A percentile compares a stretch with the other conserved stretches of the same genome.
phyloP scores from a whole-genome alignment of 2,113 vertebrate genomes.

The Calidris pygmaea region DNA sequence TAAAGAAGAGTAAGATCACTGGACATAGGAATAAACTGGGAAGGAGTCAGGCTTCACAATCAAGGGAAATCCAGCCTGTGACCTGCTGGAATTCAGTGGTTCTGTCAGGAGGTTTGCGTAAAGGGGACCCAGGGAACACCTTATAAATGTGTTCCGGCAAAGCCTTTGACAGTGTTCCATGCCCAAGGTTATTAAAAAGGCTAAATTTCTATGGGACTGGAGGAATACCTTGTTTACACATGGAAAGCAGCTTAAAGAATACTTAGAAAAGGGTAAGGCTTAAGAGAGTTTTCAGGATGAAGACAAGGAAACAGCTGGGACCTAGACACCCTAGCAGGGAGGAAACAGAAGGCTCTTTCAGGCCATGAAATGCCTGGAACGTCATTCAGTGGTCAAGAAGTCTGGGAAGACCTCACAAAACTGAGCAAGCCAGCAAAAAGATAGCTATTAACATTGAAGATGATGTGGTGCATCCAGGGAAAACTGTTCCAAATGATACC shows the following conservation, averaged over 20 bases:
- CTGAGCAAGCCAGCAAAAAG: background rate
- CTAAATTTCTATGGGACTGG: background rate
- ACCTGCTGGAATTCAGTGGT: background rate
- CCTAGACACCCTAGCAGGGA: background rate
- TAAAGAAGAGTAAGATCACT: background rate
- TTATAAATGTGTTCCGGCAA: background rate
- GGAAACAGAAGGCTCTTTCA: background rate
- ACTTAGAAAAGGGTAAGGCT: background rate
- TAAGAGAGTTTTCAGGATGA: background rate
- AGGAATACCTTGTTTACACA: background rate
- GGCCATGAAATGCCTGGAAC: background rate
- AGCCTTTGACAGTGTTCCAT: background rate
- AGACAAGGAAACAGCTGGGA: background rate
- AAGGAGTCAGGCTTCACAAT: background rate
- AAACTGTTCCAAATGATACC: background rate
- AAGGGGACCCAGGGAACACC: background rate
- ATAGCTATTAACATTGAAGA: background rate
- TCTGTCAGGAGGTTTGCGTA: background rate
- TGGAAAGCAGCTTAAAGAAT: background rate
- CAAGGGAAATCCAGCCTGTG: background rate
- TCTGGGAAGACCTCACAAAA: background rate
- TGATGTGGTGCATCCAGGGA: background rate
- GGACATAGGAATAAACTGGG: background rate
- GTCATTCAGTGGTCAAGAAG: background rate
- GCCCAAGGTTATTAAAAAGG: background rate